Evolutionary conservation across 1,140 invertebrate species (phyloP).

Genomic region (Hestina assimilis): DNA sequence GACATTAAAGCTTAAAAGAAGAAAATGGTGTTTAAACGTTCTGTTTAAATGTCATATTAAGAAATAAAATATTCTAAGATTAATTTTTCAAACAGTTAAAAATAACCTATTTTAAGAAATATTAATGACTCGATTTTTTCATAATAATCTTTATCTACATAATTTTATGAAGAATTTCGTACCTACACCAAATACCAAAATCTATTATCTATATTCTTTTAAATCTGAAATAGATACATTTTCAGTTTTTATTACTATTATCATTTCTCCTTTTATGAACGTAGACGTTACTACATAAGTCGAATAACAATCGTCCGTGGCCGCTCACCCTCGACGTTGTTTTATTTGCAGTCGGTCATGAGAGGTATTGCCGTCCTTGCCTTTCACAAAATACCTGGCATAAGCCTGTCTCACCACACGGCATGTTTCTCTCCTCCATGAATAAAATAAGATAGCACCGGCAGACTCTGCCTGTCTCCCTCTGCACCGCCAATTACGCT

Average conservation of each 20-base stretch:
- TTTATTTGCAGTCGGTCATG: slow-evolving; percentile 57
- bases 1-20: no score
- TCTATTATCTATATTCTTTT: not conserved
- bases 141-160: no score
- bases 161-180: no score
- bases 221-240: not conserved
- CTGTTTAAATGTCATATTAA: no score
- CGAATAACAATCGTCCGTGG: slow-evolving; percentile 64
- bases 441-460: slow-evolving; percentile 66
- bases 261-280: slow-evolving; percentile 57
- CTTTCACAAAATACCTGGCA: slow-evolving; percentile 35
- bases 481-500: slow-evolving; percentile 30
- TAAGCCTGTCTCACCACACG: slow-evolving; percentile 48
- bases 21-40: no score
- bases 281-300: slow-evolving; percentile 62
- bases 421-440: slow-evolving; percentile 55
- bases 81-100: no score
- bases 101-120: no score
- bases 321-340: slow-evolving; percentile 55
- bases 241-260: slow-evolving; percentile 53
- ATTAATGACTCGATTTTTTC: no score
- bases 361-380: slow-evolving; percentile 46
- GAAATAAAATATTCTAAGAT: no score
- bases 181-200: no score
- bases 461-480: slow-evolving; percentile 53